Evolutionary conservation across 1,140 invertebrate species (phyloP).

Genomic region (Macrobrachium nipponense): DNA sequence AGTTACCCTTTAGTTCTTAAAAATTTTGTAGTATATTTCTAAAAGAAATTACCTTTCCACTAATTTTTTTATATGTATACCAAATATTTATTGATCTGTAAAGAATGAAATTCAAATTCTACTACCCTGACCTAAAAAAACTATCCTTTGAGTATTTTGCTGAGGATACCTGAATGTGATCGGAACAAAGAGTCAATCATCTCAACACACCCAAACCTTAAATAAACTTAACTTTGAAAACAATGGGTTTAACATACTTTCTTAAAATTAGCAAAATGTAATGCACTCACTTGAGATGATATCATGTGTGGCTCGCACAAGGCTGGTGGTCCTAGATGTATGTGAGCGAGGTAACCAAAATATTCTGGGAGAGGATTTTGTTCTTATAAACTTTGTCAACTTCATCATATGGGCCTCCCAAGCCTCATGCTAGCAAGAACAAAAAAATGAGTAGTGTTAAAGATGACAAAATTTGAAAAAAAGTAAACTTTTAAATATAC

Average conservation of each 20-base stretch:
- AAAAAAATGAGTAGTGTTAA: constrained; percentile 22
- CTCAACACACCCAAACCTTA: neutral
- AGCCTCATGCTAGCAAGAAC: constrained; percentile 75
- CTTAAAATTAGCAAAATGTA: neutral
- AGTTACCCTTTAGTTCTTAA: no score
- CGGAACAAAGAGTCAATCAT: neutral
- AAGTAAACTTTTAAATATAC: constrained; percentile 26
- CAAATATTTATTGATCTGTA: no score
- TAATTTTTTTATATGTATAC: no score
- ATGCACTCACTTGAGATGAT: constrained; percentile 73
- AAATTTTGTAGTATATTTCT: no score
- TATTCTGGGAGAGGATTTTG: constrained; percentile 85
- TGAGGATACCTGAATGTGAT: neutral
- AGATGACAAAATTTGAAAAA: neutral
- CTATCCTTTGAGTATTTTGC: no score
- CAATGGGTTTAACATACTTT: no score
- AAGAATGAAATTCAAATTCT: no score
- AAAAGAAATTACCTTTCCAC: no score
- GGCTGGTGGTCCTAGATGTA: constrained; percentile 72
- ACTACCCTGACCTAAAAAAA: no score
- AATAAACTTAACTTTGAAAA: neutral
- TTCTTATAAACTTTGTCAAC: constrained; percentile 86
- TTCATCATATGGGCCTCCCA: constrained; percentile 86
- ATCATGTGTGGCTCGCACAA: constrained; percentile 73
- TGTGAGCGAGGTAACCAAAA: constrained; percentile 87